Evolutionary conservation across 1,140 invertebrate genomes (phyloP).

Genomic region (Lethrus apterus): DNA sequence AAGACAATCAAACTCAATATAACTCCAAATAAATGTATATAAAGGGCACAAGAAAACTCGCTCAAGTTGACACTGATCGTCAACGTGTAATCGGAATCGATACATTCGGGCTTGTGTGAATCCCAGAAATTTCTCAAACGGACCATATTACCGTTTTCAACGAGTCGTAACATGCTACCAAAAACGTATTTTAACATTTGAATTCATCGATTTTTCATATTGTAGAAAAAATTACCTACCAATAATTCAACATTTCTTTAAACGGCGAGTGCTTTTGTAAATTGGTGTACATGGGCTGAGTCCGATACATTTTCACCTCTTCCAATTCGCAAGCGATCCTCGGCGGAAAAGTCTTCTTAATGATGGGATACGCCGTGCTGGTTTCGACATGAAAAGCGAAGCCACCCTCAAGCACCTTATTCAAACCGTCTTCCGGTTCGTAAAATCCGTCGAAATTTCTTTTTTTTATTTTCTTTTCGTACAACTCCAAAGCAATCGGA

Average conservation of each 20-base stretch:
- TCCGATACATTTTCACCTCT: slow-evolving; percentile 19
- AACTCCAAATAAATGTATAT: slow-evolving; percentile 11
- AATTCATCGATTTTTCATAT: background rate
- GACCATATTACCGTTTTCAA: slow-evolving; percentile 16
- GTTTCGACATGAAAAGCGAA: slow-evolving; percentile 27
- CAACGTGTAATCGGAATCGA: slow-evolving; percentile 13
- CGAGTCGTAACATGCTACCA: background rate
- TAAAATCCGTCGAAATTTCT: slow-evolving; percentile 3
- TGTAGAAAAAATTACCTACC: slow-evolving; percentile 18
- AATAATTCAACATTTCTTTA: slow-evolving; percentile 13
- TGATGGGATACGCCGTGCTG: slow-evolving; percentile 25
- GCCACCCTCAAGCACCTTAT: slow-evolving; percentile 20
- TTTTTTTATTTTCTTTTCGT: slow-evolving; percentile 15
- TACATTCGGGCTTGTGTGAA: slow-evolving; percentile 19
- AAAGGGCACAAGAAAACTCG: slow-evolving; percentile 20
- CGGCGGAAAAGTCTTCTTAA: slow-evolving; percentile 19
- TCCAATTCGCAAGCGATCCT: slow-evolving; percentile 22
- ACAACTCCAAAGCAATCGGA: slow-evolving; percentile 9
- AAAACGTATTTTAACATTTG: background rate
- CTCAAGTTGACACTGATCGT: slow-evolving; percentile 17
- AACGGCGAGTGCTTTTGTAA: slow-evolving; percentile 1
- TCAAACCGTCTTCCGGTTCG: slow-evolving; percentile 14
- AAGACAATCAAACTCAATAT: slow-evolving; percentile 13
- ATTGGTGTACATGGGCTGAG: background rate
- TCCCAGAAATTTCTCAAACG: slow-evolving; percentile 21